phyloP scores from a whole-genome alignment of 2,113 vertebrate species.

The Rutilus rutilus region DNA sequence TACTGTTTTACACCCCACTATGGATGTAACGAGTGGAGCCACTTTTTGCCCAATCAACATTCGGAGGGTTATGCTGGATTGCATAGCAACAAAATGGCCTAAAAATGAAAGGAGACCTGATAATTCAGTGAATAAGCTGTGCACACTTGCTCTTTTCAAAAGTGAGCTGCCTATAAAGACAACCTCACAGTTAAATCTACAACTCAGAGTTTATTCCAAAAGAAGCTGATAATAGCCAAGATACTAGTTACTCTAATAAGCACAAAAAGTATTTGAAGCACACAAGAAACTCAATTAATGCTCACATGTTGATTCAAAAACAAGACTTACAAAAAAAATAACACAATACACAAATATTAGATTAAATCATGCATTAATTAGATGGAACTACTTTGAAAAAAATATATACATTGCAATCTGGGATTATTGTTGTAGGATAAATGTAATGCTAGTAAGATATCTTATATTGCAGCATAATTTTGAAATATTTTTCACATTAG shows the following conservation, averaged over 20 bases:
- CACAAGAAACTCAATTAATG: not conserved
- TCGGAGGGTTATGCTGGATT: not conserved
- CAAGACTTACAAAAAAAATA: not conserved
- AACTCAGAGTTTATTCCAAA: not conserved
- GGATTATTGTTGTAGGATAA: not conserved
- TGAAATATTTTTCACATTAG: not conserved
- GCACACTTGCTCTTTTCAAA: not conserved
- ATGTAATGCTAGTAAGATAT: not conserved
- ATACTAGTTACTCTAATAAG: not conserved
- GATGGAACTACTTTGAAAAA: not conserved
- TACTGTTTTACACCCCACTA: too few relatives aligned
- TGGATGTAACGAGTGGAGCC: not conserved
- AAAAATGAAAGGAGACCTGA: not conserved
- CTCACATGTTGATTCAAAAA: not conserved
- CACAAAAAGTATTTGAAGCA: not conserved
- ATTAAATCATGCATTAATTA: not conserved
- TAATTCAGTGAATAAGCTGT: not conserved
- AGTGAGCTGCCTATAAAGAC: not conserved
- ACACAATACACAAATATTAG: not conserved
- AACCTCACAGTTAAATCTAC: not conserved
- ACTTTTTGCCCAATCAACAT: constrained; percentile 15
- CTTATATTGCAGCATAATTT: not conserved
- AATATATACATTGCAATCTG: not conserved
- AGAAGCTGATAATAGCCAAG: not conserved
- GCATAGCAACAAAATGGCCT: not conserved